Evolutionary conservation across 2,797 vertebrate species (phyloP).

Genomic region (Dendrocincla tyrannina): DNA sequence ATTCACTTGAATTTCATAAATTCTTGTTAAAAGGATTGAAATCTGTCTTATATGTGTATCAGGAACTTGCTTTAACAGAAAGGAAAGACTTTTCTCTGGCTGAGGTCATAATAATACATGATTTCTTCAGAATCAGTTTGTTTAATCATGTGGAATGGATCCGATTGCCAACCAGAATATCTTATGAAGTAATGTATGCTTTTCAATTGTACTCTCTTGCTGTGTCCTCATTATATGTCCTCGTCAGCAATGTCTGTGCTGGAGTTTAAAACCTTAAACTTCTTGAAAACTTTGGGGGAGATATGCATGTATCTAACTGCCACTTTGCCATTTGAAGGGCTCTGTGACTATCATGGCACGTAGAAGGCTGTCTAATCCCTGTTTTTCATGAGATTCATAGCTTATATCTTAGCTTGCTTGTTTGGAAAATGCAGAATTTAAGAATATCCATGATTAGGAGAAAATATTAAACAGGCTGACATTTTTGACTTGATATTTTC

Average conservation of each 20-base stretch:
- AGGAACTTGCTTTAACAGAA: not conserved
- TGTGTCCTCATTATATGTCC: not conserved
- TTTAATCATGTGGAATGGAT: not conserved
- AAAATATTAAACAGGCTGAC: not conserved
- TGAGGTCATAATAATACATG: not conserved
- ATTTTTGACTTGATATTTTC: not conserved
- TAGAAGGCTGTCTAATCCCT: not conserved
- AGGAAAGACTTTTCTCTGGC: not conserved
- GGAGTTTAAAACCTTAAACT: not conserved
- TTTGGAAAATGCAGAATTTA: not conserved
- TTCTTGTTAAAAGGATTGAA: not conserved
- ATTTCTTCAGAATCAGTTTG: not conserved
- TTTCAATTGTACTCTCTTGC: not conserved
- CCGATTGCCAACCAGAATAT: not conserved
- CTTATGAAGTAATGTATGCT: fast-evolving
- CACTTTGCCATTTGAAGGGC: not conserved
- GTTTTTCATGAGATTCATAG: not conserved
- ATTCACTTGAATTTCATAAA: not conserved
- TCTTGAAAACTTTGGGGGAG: not conserved
- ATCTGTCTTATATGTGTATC: not conserved
- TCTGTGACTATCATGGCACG: not conserved
- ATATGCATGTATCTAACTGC: fast-evolving
- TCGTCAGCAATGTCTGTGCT: not conserved
- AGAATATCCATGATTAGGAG: not conserved
- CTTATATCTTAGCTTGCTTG: not conserved